phyloP scores from a whole-genome alignment of 2,113 vertebrate species.

The Tauraco erythrolophus region DNA sequence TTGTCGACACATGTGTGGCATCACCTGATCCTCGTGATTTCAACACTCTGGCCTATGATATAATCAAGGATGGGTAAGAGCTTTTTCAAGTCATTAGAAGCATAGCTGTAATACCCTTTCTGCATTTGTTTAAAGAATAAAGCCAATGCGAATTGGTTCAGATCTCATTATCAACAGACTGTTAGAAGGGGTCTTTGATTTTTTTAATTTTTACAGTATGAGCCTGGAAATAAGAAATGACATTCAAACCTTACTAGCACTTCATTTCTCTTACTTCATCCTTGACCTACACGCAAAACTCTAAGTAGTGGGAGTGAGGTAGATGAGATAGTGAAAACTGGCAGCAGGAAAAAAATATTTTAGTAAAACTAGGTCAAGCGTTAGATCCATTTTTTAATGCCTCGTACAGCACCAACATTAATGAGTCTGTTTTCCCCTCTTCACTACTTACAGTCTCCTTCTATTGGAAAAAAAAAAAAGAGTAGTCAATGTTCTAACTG shows the following conservation, averaged over 20 bases:
- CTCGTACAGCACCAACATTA: neutral
- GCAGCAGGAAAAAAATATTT: neutral
- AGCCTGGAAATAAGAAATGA: neutral
- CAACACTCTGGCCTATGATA: slow-evolving; percentile 50
- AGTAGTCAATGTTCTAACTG: neutral
- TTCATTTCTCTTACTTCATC: neutral
- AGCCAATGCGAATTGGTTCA: neutral
- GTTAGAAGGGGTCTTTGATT: neutral
- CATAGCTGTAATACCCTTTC: neutral
- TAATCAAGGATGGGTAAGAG: slow-evolving; percentile 77
- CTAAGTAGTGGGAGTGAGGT: neutral
- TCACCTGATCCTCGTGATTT: slow-evolving; percentile 65
- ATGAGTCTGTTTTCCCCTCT: neutral
- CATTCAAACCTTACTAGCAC: neutral
- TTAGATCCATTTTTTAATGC: neutral
- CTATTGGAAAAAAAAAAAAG: neutral
- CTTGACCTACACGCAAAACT: neutral
- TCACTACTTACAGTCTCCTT: neutral
- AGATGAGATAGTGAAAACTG: neutral
- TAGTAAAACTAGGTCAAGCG: neutral
- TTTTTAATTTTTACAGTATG: neutral
- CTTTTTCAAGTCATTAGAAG: neutral
- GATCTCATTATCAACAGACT: neutral
- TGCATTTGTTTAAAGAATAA: neutral
- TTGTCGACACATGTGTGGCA: slow-evolving; percentile 78